Evolutionary conservation across 1,140 invertebrate species (phyloP).

Genomic region (Homalodisca vitripennis): DNA sequence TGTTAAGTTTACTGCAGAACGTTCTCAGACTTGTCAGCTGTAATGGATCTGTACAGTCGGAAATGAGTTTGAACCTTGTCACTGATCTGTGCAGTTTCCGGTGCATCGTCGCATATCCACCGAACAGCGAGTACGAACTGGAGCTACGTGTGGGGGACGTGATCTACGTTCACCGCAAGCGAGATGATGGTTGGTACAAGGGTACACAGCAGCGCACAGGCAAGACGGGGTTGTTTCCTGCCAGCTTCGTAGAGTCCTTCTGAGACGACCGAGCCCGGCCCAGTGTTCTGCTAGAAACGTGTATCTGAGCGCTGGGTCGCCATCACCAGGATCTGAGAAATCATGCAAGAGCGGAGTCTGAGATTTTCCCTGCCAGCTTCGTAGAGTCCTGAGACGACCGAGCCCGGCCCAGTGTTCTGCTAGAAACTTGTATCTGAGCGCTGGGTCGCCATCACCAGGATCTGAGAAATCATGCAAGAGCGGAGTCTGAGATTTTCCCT

Average conservation of each 20-base stretch:
- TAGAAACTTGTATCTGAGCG: constrained; percentile 29
- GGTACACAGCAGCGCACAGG: constrained; percentile 87
- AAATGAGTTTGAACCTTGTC: too few relatives aligned
- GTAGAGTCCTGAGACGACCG: constrained; percentile 65
- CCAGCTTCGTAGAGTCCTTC: constrained; percentile 84
- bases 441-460: background rate
- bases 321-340: background rate
- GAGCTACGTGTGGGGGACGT: constrained; percentile 90
- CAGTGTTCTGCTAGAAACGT: constrained; percentile 16
- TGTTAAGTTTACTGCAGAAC: too few relatives aligned
- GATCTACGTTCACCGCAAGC: constrained; percentile 87
- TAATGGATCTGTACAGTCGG: too few relatives aligned
- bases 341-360: too few relatives aligned
- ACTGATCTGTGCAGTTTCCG: constrained; percentile 74
- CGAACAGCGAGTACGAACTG: constrained; percentile 89
- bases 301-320: constrained; percentile 19
- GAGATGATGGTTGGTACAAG: constrained; percentile 71
- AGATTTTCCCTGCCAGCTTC: constrained; percentile 92
- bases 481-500: constrained; percentile 90
- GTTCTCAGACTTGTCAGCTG: too few relatives aligned
- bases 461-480: too few relatives aligned
- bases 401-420: background rate
- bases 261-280: constrained; percentile 47
- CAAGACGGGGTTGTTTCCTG: constrained; percentile 88
- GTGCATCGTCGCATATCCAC: constrained; percentile 92